Evolutionary conservation across 2,797 vertebrate species (phyloP).

Genomic region (Brachyrhaphis roseni): DNA sequence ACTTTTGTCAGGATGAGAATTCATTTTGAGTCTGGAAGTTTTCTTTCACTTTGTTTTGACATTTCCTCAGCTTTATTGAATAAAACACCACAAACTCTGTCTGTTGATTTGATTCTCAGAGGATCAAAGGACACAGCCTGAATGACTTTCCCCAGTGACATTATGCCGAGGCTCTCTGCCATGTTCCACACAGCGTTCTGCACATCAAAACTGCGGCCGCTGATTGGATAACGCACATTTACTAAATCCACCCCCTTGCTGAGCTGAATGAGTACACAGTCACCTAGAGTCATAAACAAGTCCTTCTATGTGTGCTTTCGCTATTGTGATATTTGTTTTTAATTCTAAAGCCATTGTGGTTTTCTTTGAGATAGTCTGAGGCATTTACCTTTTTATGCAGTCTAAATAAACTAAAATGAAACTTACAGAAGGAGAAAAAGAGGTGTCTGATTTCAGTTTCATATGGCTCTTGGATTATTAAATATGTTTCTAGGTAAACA

Average conservation of each 20-base stretch:
- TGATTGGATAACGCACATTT: constrained; percentile 42
- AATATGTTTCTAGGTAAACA: not conserved
- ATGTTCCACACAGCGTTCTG: constrained; percentile 52
- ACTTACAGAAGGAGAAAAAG: not conserved
- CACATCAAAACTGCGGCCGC: constrained; percentile 56
- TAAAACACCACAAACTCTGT: constrained; percentile 44
- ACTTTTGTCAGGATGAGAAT: constrained; percentile 20
- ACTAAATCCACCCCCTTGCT: constrained; percentile 41
- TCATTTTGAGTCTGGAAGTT: constrained; percentile 26
- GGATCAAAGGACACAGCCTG: constrained; percentile 58
- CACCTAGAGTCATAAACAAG: not conserved
- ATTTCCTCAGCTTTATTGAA: constrained; percentile 40
- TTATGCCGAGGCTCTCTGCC: constrained; percentile 55
- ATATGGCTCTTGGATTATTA: not conserved
- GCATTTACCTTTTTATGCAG: not conserved
- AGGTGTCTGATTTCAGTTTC: not conserved
- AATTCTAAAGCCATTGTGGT: not conserved
- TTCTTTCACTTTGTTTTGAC: constrained; percentile 46
- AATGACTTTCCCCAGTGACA: constrained; percentile 61
- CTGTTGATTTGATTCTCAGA: constrained; percentile 44
- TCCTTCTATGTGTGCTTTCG: constrained; percentile 45
- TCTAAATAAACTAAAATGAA: not conserved
- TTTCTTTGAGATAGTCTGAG: not conserved
- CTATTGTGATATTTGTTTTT: constrained; percentile 33
- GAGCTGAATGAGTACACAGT: not conserved